Evolutionary conservation across 2,888 invertebrate species (phyloP).

Genomic region (Drosophila borealis): DNA sequence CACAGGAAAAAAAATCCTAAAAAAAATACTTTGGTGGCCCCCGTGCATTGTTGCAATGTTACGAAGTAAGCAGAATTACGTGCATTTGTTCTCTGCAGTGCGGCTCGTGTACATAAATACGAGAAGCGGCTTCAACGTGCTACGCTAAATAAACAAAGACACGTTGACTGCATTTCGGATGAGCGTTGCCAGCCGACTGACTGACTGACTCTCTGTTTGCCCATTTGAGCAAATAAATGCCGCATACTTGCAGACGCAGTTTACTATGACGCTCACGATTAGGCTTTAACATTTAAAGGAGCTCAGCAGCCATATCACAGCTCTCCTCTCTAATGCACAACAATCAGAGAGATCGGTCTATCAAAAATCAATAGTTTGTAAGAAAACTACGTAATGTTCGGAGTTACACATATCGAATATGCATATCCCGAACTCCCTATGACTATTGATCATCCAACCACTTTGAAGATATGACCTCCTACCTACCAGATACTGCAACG

Average conservation of each 20-base stretch:
- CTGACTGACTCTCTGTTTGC: conserved; percentile 51
- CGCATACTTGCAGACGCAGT: conserved; percentile 27
- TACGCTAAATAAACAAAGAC: conserved; percentile 70
- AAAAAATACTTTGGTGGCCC: conserved; percentile 56
- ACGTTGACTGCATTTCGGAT: conserved; percentile 79
- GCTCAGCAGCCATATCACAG: background rate
- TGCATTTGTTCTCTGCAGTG: conserved; percentile 81
- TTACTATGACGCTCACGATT: conserved; percentile 13
- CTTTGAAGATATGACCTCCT: no score
- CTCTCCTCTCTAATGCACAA: conserved; percentile 22
- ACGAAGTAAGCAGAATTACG: conserved; percentile 81
- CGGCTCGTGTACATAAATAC: conserved; percentile 80
- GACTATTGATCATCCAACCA: no score
- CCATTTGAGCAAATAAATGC: conserved; percentile 51
- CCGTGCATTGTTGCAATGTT: conserved; percentile 63
- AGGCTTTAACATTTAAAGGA: conserved; percentile 27
- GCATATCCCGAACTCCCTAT: no score
- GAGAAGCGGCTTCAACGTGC: conserved; percentile 47
- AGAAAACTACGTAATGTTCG: no score
- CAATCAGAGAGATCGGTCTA: background rate
- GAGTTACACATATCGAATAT: no score
- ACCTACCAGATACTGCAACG: no score
- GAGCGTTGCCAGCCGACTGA: conserved; percentile 30
- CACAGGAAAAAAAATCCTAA: conserved; percentile 58
- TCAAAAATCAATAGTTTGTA: background rate